A percentile compares a stretch with the other conserved stretches of the same genome.
These are phyloP conservation scores for Troides aeacus DNA, from an alignment of 2,888 invertebrate species.

Conservation along the genomic window DNA sequence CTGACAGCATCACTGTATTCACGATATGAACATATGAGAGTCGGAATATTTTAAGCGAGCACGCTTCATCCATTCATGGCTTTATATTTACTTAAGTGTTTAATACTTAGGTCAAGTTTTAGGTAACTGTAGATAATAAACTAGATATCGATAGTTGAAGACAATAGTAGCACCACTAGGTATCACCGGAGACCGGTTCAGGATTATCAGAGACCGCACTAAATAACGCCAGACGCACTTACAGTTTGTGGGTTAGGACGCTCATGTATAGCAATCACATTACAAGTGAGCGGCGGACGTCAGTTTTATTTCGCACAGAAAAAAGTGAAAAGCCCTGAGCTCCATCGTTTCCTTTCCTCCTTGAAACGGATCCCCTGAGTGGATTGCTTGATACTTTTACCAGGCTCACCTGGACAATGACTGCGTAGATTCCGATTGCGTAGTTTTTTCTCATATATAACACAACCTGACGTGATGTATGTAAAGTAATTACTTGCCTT, in stretches of 20 bases:
- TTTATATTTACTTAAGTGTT: no score
- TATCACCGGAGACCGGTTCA: neutral
- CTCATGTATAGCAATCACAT: slow-evolving; percentile 29
- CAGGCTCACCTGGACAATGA: slow-evolving; percentile 21
- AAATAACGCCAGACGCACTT: slow-evolving; percentile 19
- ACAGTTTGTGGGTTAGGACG: slow-evolving; percentile 22
- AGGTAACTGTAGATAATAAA: neutral
- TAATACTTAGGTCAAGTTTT: no score
- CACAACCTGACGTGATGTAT: neutral
- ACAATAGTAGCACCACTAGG: slow-evolving; percentile 6
- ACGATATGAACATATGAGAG: no score
- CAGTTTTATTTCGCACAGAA: slow-evolving; percentile 26
- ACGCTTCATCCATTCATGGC: no score
- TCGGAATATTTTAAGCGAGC: no score
- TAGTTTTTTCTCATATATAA: neutral
- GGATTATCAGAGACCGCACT: slow-evolving; percentile 17
- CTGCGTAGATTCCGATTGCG: neutral
- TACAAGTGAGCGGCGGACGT: slow-evolving; percentile 26
- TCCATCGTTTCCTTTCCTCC: slow-evolving; percentile 5
- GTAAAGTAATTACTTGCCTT: slow-evolving; percentile 2
- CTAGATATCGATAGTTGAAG: neutral
- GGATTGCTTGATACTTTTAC: slow-evolving; percentile 20
- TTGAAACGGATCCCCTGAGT: slow-evolving; percentile 19
- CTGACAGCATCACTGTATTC: no score
- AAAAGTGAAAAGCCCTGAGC: slow-evolving; percentile 23